These are phyloP conservation scores for Scaptomyza parva DNA, from an alignment of 2,888 invertebrate genomes.

Conservation along the genomic window DNA sequence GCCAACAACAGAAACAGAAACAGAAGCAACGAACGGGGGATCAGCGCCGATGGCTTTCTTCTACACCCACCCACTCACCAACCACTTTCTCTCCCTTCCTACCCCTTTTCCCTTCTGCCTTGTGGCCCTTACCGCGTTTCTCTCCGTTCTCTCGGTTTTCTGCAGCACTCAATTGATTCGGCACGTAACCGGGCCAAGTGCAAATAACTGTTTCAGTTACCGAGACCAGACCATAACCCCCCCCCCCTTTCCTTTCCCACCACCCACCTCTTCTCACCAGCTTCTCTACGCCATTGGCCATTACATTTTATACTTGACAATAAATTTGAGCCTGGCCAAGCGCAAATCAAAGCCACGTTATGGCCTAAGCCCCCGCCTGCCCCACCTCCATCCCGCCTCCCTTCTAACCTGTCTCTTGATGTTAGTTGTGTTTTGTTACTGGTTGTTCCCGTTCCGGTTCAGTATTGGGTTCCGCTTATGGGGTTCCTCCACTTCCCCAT, in stretches of 20 bases:
- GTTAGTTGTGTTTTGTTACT: not conserved
- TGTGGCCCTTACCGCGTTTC: too few relatives aligned
- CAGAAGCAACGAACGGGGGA: constrained; percentile 9
- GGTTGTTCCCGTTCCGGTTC: constrained; percentile 18
- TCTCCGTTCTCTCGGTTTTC: not conserved
- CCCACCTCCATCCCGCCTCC: constrained; percentile 1
- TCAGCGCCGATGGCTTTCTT: not conserved
- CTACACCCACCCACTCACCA: not conserved
- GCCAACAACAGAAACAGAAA: constrained; percentile 18
- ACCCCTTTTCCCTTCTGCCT: too few relatives aligned
- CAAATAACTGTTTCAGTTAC: constrained; percentile 76
- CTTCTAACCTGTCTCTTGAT: not conserved
- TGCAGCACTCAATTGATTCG: constrained; percentile 73
- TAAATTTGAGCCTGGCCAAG: constrained; percentile 65
- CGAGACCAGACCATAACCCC: not conserved
- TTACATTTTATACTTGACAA: constrained; percentile 78
- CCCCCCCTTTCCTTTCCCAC: not conserved
- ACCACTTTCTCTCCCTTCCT: not conserved
- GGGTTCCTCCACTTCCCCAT: not conserved
- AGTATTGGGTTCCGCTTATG: constrained; percentile 18
- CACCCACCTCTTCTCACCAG: not conserved
- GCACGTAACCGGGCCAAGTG: constrained; percentile 75
- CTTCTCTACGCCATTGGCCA: constrained; percentile 34
- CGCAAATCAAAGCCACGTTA: constrained; percentile 76
- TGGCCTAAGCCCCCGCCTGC: constrained; percentile 38